Conservation (phyloP, 2,888 invertebrate species). For the Athalia rosae region DNA sequence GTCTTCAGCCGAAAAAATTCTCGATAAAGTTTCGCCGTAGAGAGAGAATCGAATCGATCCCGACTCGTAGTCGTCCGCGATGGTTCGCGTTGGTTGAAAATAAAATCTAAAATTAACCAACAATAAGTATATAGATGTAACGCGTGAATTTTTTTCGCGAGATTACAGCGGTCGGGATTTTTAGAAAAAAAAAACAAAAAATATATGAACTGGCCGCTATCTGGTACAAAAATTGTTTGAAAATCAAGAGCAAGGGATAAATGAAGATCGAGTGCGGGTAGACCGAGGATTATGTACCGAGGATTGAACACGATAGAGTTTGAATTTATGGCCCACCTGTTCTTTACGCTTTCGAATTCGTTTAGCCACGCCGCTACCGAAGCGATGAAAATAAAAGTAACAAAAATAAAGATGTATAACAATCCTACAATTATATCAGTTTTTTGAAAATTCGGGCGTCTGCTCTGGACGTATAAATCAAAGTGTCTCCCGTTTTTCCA, state of each 20-base stretch:
- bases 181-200: no score
- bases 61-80: no score
- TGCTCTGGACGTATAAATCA: neutral
- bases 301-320: constrained; percentile 28
- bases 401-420: neutral
- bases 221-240: constrained; percentile 10
- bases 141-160: no score
- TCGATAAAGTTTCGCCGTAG: neutral
- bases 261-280: constrained; percentile 40
- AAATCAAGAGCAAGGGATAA: constrained; percentile 22
- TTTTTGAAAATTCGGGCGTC: neutral
- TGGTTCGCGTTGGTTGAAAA: no score
- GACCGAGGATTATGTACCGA: constrained; percentile 42
- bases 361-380: constrained; percentile 8
- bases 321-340: constrained; percentile 44
- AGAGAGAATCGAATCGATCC: no score
- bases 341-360: constrained; percentile 39
- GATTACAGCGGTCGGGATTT: no score
- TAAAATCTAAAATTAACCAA: no score
- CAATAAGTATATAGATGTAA: no score
- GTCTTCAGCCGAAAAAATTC: neutral
- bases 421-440: neutral
- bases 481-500: neutral
- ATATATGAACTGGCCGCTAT: neutral
- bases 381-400: constrained; percentile 32